Conservation (phyloP, 2,888 invertebrate genomes). For the Chesias legatella region DNA sequence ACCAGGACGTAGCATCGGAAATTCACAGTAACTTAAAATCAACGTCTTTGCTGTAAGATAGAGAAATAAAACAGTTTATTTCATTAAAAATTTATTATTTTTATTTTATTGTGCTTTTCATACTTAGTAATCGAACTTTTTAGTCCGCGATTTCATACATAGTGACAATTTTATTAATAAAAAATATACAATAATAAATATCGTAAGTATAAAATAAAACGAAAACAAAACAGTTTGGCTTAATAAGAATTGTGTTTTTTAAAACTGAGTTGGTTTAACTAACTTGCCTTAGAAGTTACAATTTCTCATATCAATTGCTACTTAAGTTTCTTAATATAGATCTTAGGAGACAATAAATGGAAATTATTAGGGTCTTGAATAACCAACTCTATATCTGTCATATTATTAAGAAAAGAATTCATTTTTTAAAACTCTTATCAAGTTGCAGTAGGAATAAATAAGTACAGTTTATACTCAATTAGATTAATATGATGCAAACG, state of each 20-base stretch:
- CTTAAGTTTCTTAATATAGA: too few species aligned
- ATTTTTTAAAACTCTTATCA: too few species aligned
- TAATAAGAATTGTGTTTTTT: constrained; percentile 9
- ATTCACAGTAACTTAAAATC: too few species aligned
- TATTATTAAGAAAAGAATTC: too few species aligned
- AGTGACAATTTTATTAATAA: constrained; percentile 57
- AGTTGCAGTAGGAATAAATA: too few species aligned
- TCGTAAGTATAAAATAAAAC: constrained; percentile 36
- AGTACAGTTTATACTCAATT: constrained; percentile 4
- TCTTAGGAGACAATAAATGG: too few species aligned
- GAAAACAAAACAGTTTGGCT: constrained; percentile 37
- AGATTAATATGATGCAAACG: constrained; percentile 9
- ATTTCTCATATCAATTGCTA: too few species aligned
- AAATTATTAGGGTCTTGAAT: too few species aligned
- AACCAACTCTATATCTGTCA: too few species aligned
- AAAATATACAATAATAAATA: constrained; percentile 68
- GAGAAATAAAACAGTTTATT: constrained; percentile 33
- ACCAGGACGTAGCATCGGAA: too few species aligned
- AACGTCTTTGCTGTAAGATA: neutral
- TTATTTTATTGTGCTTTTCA: constrained; percentile 78
- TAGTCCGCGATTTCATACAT: constrained; percentile 59
- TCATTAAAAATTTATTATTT: constrained; percentile 76
- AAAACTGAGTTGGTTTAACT: constrained; percentile 10
- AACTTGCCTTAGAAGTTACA: too few species aligned
- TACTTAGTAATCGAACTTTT: constrained; percentile 64